These are phyloP conservation scores for Deilephila elpenor DNA, from an alignment of 2,888 invertebrate genomes.

Conservation along the genomic window DNA sequence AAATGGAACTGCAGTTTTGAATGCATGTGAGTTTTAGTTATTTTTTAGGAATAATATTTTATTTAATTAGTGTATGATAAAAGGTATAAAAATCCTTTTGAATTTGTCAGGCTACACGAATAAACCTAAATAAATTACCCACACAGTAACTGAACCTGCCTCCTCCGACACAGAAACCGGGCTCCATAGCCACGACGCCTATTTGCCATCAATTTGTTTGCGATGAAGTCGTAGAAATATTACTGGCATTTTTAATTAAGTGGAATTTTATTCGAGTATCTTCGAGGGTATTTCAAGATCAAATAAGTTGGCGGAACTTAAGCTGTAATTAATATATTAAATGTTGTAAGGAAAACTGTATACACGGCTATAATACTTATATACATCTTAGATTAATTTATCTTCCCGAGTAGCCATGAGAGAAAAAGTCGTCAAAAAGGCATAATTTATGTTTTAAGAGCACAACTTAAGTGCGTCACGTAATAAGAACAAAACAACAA, in stretches of 20 bases:
- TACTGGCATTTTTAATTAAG: neutral
- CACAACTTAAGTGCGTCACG: slow-evolving; percentile 17
- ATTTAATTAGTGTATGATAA: no score
- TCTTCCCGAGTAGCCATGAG: neutral
- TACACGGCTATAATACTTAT: neutral
- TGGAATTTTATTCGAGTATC: neutral
- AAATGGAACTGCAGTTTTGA: neutral
- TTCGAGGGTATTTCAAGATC: neutral
- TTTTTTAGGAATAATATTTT: neutral
- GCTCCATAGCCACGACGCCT: neutral
- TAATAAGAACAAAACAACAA: slow-evolving; percentile 14
- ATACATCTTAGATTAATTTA: neutral
- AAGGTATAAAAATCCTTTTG: no score
- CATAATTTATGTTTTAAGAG: slow-evolving; percentile 19
- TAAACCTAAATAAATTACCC: no score
- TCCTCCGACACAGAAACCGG: no score
- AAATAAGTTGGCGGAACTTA: neutral
- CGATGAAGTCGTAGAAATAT: neutral
- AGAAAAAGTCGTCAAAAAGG: neutral
- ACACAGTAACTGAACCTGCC: no score
- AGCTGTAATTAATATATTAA: no score
- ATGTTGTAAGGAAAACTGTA: neutral
- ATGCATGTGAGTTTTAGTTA: neutral
- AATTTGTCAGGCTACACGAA: no score
- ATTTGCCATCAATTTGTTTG: neutral